Evolutionary conservation across 1,140 invertebrate genomes (phyloP), one percentile per base, ranked within the genome.

Genomic region (Pseudomyrmex pallidus): DNA sequence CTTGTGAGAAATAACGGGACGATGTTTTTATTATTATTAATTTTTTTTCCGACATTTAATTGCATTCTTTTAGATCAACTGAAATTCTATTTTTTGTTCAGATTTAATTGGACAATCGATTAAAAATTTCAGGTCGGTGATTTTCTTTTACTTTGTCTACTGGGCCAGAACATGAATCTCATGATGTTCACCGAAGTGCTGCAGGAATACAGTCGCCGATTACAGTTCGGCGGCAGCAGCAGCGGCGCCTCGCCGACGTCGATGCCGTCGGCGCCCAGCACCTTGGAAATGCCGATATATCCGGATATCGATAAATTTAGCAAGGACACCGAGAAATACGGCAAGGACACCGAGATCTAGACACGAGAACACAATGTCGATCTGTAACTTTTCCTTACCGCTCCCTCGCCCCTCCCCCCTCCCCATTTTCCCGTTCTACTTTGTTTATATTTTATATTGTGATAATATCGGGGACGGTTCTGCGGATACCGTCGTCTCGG

Each of bases 121-220:
- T 64, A 20, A 66, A 4, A 76, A 35, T 64, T 76, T 76, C 91
- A 97, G 96, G 96, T 98, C 86, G 97, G 97, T 44, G 97, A 98
- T 90, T 98, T 98, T 93, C 95, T 98, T 59, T 93, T 98, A 63
- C 93, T 98, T 50, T 97, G 98, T 90, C 93, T 98, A 52, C 93
- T 98, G 10, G 97, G 97, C 44, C 97, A 98, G 91, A 98, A 98
- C 92, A 96, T 98, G 94, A 98, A 97, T 90, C 95, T 97, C 89
- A 95, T 97, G 94, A 95, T 96, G 22, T 98, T 97, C 92, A 96
- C 96, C 52, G 97, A 98, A 89, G 95, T 98, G 74, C 90, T 98
- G 86, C 94, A 96, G 25, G 95, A 96, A 74, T 90, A 96, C 0
- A 95, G 95, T 64, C 95, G 96, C 85, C 95, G 95, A 66, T 92